Base-by-base conservation (phyloP, 2,888 invertebrate genomes). In the Hirtodrosophila cameraria region DNA sequence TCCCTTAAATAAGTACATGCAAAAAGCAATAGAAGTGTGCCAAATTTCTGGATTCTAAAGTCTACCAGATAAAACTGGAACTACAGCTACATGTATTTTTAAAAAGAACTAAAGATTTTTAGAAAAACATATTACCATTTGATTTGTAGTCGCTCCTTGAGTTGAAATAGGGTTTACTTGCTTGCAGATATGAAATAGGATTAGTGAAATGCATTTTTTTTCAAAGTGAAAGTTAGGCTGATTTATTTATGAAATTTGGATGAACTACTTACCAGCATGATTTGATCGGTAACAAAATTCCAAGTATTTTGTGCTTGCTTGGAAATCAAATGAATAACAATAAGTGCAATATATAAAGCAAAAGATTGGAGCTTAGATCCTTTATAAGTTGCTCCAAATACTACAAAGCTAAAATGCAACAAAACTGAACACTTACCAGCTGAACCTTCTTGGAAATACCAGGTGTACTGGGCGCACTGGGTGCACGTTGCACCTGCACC, bases 401-500 rank as follows among this genome's bases (percentile, higher is more conserved):
- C 16, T 8, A 39, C 20, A 33, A 2, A 36, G 5, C 1, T 0
- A 1, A 2, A 0, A 13, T 7, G 18, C 0, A 28, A n/a, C 1
- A 7, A 11, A 3, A 2, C 1, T 7, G 13, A 3, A 2, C 8
- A 66, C 93, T 92, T 89, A 97, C 97, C 94, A 97, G 90, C 89
- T 97, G 96, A 39, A 97, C 97, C 92, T 97, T 97, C 91, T 97
- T 97, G 63, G 94, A 95, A 63, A 95, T 93, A 23, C 94, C 94
- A 1, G 96, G 95, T 27, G 92, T 92, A 75, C 92, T 89, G 43
- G 93, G 89, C 59, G 92, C 90, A 45, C 92, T 89, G 42, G 93
- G 89, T 63, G 92, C 89, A 35, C 92, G 90, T 23, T 88, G 89
- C 2, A 77, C 78, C 12, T 78, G 79, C 15, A 85, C 74, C 53